phyloP scores from a whole-genome alignment of 1,140 invertebrate genomes.

The Sycophaga agraensis region DNA sequence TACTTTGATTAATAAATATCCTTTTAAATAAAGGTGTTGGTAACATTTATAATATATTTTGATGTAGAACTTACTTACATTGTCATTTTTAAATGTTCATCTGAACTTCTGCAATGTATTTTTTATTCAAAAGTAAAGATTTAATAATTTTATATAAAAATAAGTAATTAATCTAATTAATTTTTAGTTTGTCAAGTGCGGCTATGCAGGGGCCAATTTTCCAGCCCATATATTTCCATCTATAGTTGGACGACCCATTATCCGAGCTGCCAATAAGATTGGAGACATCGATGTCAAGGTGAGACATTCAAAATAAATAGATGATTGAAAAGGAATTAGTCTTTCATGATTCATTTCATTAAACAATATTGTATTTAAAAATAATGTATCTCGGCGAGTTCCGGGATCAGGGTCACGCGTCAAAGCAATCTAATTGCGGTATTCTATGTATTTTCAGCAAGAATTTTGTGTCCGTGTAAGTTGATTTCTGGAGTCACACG shows the following conservation, averaged over 20 bases:
- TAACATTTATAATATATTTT: no score
- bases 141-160: no score
- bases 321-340: constrained; percentile 14
- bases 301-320: constrained; percentile 39
- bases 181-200: constrained; percentile 97
- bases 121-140: no score
- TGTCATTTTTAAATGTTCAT: no score
- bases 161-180: not conserved
- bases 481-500: constrained; percentile 37
- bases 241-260: constrained; percentile 97
- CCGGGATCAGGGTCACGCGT: constrained; percentile 3
- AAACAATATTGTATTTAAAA: constrained; percentile 4
- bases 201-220: constrained; percentile 98
- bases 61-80: no score
- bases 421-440: constrained; percentile 23
- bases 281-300: constrained; percentile 99
- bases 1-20: no score
- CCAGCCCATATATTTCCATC: constrained; percentile 98
- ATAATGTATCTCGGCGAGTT: constrained; percentile 3
- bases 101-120: no score
- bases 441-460: constrained; percentile 54
- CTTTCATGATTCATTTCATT: constrained; percentile 14
- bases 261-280: constrained; percentile 95
- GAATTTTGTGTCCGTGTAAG: constrained; percentile 57
- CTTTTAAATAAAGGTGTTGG: no score